Conservation (phyloP, 2,888 invertebrate species). For the Pandemis heparana region DNA sequence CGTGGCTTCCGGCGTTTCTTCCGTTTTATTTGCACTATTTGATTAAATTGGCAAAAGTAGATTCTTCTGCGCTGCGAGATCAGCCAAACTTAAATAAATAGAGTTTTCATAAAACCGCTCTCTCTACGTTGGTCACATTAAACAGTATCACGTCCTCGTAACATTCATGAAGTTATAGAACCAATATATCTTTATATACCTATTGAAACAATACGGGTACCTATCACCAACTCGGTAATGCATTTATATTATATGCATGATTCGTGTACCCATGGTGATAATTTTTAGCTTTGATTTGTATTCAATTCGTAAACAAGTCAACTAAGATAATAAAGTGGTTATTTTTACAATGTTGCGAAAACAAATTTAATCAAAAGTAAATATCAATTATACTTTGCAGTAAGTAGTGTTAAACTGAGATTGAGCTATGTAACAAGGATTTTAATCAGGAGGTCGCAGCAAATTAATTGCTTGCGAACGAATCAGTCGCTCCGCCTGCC, state of each 20-base stretch:
- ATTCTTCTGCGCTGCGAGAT: background rate
- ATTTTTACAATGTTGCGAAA: conserved; percentile 4
- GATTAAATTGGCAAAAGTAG: background rate
- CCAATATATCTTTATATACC: background rate
- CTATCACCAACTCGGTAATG: background rate
- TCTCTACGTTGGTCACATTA: background rate
- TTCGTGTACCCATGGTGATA: background rate
- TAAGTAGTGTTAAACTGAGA: background rate
- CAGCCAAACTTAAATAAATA: background rate
- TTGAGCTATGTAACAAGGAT: background rate
- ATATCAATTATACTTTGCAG: background rate
- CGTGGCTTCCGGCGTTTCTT: conserved; percentile 7
- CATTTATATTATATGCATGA: background rate
- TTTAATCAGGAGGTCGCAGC: background rate
- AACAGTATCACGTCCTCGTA: background rate
- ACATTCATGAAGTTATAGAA: background rate
- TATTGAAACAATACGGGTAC: background rate
- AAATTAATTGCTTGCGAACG: conserved; percentile 24
- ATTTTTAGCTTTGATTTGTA: background rate
- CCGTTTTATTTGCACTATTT: conserved; percentile 17
- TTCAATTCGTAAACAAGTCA: background rate
- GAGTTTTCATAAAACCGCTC: background rate
- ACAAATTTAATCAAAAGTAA: background rate
- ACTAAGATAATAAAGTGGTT: background rate
- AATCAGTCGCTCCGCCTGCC: background rate